Evolutionary conservation across 2,888 invertebrate species (phyloP).

Genomic region (Aleiodes alternator): DNA sequence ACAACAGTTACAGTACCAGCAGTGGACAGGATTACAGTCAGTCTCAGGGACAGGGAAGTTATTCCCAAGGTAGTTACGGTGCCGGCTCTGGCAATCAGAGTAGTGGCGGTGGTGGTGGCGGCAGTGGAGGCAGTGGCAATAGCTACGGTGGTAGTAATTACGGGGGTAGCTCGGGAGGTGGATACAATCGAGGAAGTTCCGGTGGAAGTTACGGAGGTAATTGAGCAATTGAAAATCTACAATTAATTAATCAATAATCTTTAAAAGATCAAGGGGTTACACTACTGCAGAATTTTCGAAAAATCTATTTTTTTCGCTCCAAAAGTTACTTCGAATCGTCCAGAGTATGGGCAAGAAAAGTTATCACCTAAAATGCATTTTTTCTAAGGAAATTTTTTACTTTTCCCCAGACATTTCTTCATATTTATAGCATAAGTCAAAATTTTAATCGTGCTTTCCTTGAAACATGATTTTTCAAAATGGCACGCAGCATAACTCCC

Average conservation of each 20-base stretch:
- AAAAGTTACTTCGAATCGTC: no score
- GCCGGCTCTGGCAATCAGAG: constrained; percentile 74
- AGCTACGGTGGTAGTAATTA: constrained; percentile 65
- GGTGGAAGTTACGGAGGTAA: constrained; percentile 65
- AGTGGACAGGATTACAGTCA: constrained; percentile 64
- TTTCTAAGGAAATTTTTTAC: no score
- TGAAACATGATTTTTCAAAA: no score
- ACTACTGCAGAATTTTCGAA: no score
- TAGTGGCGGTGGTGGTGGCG: constrained; percentile 74
- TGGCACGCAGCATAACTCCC: no score
- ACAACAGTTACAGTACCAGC: constrained; percentile 65
- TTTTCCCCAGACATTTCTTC: no score
- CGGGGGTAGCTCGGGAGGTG: constrained; percentile 67
- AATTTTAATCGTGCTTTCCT: no score
- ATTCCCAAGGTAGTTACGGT: constrained; percentile 66
- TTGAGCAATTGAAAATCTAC: constrained; percentile 40
- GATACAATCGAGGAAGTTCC: constrained; percentile 73
- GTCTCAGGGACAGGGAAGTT: constrained; percentile 64
- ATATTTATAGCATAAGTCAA: no score
- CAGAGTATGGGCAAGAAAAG: no score
- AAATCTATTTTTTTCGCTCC: no score
- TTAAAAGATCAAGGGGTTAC: background rate
- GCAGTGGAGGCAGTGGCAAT: constrained; percentile 70
- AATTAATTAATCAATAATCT: constrained; percentile 3
- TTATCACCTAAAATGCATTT: no score